Evolutionary conservation across 2,113 vertebrate species (phyloP), one percentile per base, ranked within the genome.

Genomic region (Protomyctophum bolini): DNA sequence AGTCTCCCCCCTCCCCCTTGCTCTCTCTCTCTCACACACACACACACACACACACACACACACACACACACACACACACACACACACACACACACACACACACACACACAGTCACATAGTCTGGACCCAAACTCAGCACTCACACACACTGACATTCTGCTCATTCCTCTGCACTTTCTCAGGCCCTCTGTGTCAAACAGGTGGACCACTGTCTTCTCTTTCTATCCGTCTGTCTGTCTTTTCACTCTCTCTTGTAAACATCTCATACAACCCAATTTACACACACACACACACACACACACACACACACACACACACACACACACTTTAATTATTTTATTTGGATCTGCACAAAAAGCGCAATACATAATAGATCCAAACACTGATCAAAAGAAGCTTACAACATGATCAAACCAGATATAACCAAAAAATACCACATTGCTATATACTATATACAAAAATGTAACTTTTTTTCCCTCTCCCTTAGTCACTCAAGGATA

Each of bases 111-210:
- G 29, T 14, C 59, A 62, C 41, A 62, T 45, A 10, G 5, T 63
- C 57, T 73, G 56, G 70, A 75, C 57, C 52, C 75, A 58, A 76
- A 80, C 77, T 57, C 66, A 56, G 47, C 60, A 51, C 70, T 66
- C 62, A 75, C 67, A 63, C 76, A 66, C 52, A 4, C 6, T 3
- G 12, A 54, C 91, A 89, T 91, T 86, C 86, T 89, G 70, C 81
- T 91, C 89, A 90, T 91, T 90, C 91, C 90, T 77, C n/a, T 68
- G 46, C 73, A 91, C 87, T 91, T 92, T 92, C 90, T 92, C 91
- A 91, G 86, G 91, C 90, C 90, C 91, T 86, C 87, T 75, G 83
- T 89, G 89, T 91, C 90, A 86, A 84, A 89, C 91, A 92, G 90
- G 90, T 92, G 91, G 89, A 83, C 47, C 73, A 51, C 74, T 84